Base-by-base conservation (phyloP, 2,113 vertebrate species). In the Rhagologus leucostigma region DNA sequence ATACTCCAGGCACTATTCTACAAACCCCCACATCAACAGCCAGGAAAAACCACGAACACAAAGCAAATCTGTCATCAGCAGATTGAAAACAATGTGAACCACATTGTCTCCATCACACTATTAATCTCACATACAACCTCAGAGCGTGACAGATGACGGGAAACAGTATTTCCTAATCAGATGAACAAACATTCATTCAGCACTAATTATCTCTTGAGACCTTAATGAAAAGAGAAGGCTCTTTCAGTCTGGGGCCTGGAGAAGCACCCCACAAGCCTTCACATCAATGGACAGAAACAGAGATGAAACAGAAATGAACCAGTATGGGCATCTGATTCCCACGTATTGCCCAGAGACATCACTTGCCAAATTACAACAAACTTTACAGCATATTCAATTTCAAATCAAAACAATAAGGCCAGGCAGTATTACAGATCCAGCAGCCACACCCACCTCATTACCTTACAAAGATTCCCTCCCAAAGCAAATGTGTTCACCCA, bases 281-380 rank as follows among this genome's bases (percentile, higher is more conserved):
- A 55, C 20, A 68, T 32, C 39, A 55, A 30, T 13, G 13, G 42
- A 75, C 23, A 71, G 68, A 69, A 89, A 39, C 6, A 70, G 27
- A 74, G 37, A 30, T 20, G 29, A 81, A 89, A 49, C 62, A 64
- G 35, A 57, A 55, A 63, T 16, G 20, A 75, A 63, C 7, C 37
- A 39, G 14, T 10, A 53, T 2, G 14, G 30, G 41, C 27, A 42
- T 37, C 50, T 39, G 24, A 77, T 23, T 65, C 27, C n/a, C 16
- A 71, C 16, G 10, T 65, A 56, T 1, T 46, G 46, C 22, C 50
- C 75, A 87, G 29, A 59, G 33, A 62, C 16, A 29, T 44, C 37
- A 37, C 20, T 53, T 10, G 1, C 18, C 0, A 0, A 55, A 60
- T 49, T 52, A 68, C 19, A 75, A n/a, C 3, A 35, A 44, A 22